phyloP scores from a whole-genome alignment of 1,140 invertebrate genomes.

The Potamilus streckersoni region DNA sequence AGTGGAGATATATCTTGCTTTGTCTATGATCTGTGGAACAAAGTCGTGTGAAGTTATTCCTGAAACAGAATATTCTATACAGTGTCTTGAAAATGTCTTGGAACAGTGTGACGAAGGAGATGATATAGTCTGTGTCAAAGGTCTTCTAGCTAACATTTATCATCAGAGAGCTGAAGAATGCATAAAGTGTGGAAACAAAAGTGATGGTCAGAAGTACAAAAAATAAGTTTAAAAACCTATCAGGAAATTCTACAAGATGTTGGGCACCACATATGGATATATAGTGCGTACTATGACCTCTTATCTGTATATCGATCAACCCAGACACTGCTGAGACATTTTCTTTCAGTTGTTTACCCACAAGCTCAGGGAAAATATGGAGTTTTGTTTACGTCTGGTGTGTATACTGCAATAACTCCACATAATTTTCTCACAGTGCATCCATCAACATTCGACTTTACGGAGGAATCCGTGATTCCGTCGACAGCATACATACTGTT shows the following conservation, averaged over 20 bases:
- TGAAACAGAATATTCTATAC: neutral
- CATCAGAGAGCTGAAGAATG: neutral
- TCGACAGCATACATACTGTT: too few relatives aligned
- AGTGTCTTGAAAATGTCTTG: neutral
- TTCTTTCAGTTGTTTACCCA: too few relatives aligned
- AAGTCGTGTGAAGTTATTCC: neutral
- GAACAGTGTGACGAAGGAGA: neutral
- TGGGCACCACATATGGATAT: neutral
- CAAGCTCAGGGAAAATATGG: too few relatives aligned
- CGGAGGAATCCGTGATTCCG: too few relatives aligned
- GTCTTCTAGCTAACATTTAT: constrained; percentile 5
- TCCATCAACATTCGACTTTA: too few relatives aligned
- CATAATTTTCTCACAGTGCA: too few relatives aligned
- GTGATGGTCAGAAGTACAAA: neutral
- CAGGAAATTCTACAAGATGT: neutral
- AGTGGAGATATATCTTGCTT: constrained; percentile 6
- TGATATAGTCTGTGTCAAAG: neutral
- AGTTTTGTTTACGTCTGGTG: too few relatives aligned
- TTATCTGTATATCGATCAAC: neutral
- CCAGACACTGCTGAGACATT: too few relatives aligned
- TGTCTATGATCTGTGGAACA: constrained; percentile 1
- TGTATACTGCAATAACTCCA: too few relatives aligned
- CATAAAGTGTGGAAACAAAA: neutral
- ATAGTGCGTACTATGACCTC: constrained; percentile 11
- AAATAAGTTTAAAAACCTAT: constrained; percentile 2